These are phyloP conservation scores for Aleiodes leptofemur DNA, from an alignment of 2,888 invertebrate species.

Conservation along the genomic window DNA sequence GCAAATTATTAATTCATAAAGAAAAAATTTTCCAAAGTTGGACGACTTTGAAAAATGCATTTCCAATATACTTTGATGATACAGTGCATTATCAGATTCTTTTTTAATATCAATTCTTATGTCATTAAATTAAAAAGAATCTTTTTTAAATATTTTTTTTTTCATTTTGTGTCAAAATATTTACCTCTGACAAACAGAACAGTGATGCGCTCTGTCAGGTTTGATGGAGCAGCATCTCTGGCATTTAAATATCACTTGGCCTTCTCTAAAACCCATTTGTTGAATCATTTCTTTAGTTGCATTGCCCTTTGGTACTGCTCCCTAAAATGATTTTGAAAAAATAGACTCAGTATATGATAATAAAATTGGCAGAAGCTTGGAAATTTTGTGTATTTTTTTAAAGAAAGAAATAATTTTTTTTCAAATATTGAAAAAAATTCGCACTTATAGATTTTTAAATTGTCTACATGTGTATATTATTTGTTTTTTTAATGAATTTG, in stretches of 20 bases:
- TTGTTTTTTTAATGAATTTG: too few species aligned
- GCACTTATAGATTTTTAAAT: too few species aligned
- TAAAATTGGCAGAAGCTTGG: slow-evolving; percentile 79
- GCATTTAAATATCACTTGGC: slow-evolving; percentile 96
- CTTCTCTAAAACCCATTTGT: slow-evolving; percentile 93
- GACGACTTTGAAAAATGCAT: too few species aligned
- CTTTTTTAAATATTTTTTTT: slow-evolving; percentile 4
- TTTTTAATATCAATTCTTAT: too few species aligned
- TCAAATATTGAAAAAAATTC: too few species aligned
- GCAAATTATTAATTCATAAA: neutral
- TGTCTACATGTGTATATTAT: too few species aligned
- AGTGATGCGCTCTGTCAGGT: slow-evolving; percentile 96
- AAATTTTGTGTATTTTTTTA: too few species aligned
- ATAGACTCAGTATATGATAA: slow-evolving; percentile 71
- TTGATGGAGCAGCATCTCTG: slow-evolving; percentile 98
- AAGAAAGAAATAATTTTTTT: too few species aligned
- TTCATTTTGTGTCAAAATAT: slow-evolving; percentile 54
- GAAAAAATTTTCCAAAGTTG: too few species aligned
- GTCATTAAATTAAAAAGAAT: too few species aligned
- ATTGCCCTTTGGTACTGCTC: slow-evolving; percentile 96
- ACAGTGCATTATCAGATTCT: too few species aligned
- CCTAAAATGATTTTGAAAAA: slow-evolving; percentile 78
- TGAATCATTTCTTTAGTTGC: slow-evolving; percentile 97
- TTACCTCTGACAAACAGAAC: slow-evolving; percentile 93
- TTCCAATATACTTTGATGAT: too few species aligned